These are phyloP conservation scores for Campopleginae sp. DNA, from an alignment of 2,888 invertebrate genomes.

Conservation along the genomic window DNA sequence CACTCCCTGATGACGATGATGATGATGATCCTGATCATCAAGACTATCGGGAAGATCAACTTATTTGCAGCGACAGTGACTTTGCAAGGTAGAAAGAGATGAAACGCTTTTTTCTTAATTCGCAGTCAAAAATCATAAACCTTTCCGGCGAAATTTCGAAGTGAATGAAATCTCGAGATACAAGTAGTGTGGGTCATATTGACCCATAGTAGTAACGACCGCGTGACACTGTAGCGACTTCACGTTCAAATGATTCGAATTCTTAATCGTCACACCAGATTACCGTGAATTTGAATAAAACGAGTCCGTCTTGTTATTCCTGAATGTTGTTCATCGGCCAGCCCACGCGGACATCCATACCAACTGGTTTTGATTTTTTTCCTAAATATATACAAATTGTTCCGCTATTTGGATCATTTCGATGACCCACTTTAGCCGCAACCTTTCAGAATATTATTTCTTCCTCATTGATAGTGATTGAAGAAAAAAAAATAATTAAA, in stretches of 20 bases:
- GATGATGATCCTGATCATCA: constrained; percentile 58
- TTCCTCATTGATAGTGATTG: not conserved
- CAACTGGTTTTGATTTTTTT: constrained; percentile 14
- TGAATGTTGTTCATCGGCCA: constrained; percentile 4
- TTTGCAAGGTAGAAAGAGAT: constrained; percentile 79
- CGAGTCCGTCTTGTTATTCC: not conserved
- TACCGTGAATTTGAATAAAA: not conserved
- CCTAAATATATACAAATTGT: constrained; percentile 23
- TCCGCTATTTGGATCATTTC: constrained; percentile 35
- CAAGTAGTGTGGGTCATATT: not conserved
- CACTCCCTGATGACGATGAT: constrained; percentile 64
- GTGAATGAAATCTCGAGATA: not conserved
- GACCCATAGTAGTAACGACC: not conserved
- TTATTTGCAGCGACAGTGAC: constrained; percentile 76
- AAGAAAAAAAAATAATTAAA: not conserved
- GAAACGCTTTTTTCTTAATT: not conserved
- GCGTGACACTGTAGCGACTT: not conserved
- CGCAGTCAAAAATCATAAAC: not conserved
- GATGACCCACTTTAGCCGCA: not conserved
- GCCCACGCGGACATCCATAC: not conserved
- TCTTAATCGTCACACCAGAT: not conserved
- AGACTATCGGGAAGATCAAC: constrained; percentile 62
- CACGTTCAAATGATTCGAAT: not conserved
- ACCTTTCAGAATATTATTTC: constrained; percentile 1
- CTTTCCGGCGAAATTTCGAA: not conserved